Evolutionary conservation across 2,113 vertebrate species (phyloP), one percentile per base, ranked within the genome.

Genomic region (Chelonoidis abingdonii): DNA sequence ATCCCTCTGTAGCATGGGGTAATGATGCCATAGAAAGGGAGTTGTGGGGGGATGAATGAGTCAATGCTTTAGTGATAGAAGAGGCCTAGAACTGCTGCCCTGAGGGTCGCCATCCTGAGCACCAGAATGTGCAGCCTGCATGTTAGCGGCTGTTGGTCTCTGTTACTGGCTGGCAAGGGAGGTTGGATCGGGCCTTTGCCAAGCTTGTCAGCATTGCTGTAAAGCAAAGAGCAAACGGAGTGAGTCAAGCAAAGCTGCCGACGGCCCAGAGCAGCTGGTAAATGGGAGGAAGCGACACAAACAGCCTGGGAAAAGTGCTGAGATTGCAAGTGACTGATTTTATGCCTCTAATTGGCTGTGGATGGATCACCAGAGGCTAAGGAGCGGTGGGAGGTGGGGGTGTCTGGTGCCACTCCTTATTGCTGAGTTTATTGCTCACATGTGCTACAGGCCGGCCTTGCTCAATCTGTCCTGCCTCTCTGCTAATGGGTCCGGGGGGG

Each of bases 361-460:
- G 1, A 65, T 54, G 44, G 87, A 80, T 83, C 83, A 5, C 0
- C 41, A 2, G 1, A 59, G 56, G 80, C 21, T 5, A 59, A 2
- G 5, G 87, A 79, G 87, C 81, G 57, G 57, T 13, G 54, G 54
- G 19, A 86, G 59, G 54, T 13, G 75, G 56, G 62, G 88, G 5
- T 22, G 49, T 31, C 5, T 4, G 0, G 1, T 93, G n/a, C 87
- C 5, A 56, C 82, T 76, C 85, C 53, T 27, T 49, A 35, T 2
- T 47, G 80, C 88, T 3, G 22, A 52, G 84, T 0, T 31, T 31
- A 3, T 47, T 6, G 79, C 65, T 85, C 7, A 3, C 13, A 50
- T 59, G 4, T 7, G n/a, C 25, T 29, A 8, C 49, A 24, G 4
- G 25, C 53, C 1, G 2, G 49, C 17, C 0, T 0, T 8, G 53